Evolutionary conservation across 2,888 invertebrate genomes (phyloP).

Genomic region (Erebia epiphron): DNA sequence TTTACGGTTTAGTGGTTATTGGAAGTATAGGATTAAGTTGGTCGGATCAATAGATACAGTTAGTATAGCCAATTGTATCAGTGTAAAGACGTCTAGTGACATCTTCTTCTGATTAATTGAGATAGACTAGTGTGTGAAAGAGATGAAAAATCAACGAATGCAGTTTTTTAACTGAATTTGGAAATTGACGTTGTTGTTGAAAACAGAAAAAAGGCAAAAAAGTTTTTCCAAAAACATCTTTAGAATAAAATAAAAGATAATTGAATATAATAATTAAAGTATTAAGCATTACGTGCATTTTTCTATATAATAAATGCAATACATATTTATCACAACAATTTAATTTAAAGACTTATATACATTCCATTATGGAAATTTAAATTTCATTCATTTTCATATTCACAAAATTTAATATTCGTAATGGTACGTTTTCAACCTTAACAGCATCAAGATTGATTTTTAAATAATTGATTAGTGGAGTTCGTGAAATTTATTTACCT

Average conservation of each 20-base stretch:
- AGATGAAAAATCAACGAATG: too few species aligned
- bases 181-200: too few species aligned
- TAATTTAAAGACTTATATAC: background rate
- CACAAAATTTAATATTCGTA: background rate
- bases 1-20: background rate
- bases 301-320: too few species aligned
- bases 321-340: background rate
- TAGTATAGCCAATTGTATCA: constrained; percentile 4
- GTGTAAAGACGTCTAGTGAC: constrained; percentile 2
- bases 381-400: background rate
- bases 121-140: too few species aligned
- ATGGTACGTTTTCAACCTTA: constrained; percentile 4
- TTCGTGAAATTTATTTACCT: background rate
- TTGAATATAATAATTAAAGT: too few species aligned
- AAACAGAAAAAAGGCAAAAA: too few species aligned
- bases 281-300: too few species aligned
- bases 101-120: background rate
- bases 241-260: too few species aligned
- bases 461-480: constrained; percentile 1
- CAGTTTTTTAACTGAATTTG: too few species aligned
- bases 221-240: too few species aligned
- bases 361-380: background rate
- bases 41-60: constrained; percentile 4
- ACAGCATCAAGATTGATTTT: background rate
- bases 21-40: background rate